Conservation (phyloP, 2,113 vertebrate species). For the Dipodomys ordii region DNA sequence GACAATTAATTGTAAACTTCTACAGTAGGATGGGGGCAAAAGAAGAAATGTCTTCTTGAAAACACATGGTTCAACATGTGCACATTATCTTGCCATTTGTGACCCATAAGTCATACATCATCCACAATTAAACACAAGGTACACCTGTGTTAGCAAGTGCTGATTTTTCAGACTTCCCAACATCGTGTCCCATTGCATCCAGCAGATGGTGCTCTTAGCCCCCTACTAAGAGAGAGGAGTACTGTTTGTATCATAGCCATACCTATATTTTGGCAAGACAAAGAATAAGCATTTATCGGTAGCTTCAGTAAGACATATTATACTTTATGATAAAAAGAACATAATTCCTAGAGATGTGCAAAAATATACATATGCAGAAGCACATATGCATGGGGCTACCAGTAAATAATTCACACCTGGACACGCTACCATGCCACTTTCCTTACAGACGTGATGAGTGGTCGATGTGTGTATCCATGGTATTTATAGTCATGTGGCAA, state of each 20-base stretch:
- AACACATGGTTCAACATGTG: not conserved
- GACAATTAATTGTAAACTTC: not conserved
- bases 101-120: not conserved
- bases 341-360: conserved; percentile 66
- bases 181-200: conserved; percentile 69
- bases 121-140: conserved; percentile 56
- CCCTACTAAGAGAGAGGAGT: conserved; percentile 37
- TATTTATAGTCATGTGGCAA: conserved; percentile 79
- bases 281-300: conserved; percentile 84
- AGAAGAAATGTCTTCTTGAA: conserved; percentile 33
- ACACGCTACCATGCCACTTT: not conserved
- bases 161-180: not conserved
- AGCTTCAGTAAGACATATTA: conserved; percentile 69
- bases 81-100: not conserved
- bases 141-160: conserved; percentile 36
- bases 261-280: conserved; percentile 83
- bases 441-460: conserved; percentile 45
- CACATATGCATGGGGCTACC: conserved; percentile 25
- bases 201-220: conserved; percentile 88
- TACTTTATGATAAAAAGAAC: conserved; percentile 62
- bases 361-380: conserved; percentile 79
- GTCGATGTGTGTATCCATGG: not conserved
- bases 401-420: conserved; percentile 76
- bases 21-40: not conserved
- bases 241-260: conserved; percentile 4